Evolutionary conservation across 2,797 vertebrate species (phyloP).

Genomic region (Clarias laeviceps): DNA sequence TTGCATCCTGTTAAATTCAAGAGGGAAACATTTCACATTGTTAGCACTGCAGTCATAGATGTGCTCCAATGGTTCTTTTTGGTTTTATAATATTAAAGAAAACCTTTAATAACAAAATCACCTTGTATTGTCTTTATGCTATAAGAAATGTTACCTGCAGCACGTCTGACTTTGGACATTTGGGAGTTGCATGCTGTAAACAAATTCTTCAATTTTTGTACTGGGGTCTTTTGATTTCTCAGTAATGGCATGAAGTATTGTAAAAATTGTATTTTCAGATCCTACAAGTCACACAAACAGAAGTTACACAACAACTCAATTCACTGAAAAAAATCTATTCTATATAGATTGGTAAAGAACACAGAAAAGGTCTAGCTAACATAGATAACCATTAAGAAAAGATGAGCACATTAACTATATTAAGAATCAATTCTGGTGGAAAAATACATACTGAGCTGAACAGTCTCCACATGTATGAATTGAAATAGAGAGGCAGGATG

Average conservation of each 20-base stretch:
- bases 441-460: slow-evolving; percentile 57
- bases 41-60: not conserved
- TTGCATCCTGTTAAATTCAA: slow-evolving; percentile 59
- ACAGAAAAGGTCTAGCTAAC: not conserved
- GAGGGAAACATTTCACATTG: not conserved
- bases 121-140: not conserved
- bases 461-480: slow-evolving; percentile 56
- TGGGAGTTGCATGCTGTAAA: slow-evolving; percentile 51
- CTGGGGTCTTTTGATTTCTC: slow-evolving; percentile 54
- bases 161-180: slow-evolving; percentile 18
- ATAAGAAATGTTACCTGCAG: slow-evolving; percentile 46
- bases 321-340: not conserved
- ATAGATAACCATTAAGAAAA: not conserved
- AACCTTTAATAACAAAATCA: not conserved
- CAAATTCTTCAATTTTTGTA: slow-evolving; percentile 55
- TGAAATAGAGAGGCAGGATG: slow-evolving; percentile 65
- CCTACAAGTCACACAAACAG: slow-evolving; percentile 48
- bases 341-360: not conserved
- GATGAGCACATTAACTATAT: not conserved
- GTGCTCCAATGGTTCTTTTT: not conserved
- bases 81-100: not conserved
- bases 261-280: slow-evolving; percentile 59
- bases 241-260: slow-evolving; percentile 59
- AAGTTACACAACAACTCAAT: not conserved
- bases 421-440: not conserved